Conservation (phyloP, 2,113 vertebrate genomes). For the Chloropsis cyanopogon region DNA sequence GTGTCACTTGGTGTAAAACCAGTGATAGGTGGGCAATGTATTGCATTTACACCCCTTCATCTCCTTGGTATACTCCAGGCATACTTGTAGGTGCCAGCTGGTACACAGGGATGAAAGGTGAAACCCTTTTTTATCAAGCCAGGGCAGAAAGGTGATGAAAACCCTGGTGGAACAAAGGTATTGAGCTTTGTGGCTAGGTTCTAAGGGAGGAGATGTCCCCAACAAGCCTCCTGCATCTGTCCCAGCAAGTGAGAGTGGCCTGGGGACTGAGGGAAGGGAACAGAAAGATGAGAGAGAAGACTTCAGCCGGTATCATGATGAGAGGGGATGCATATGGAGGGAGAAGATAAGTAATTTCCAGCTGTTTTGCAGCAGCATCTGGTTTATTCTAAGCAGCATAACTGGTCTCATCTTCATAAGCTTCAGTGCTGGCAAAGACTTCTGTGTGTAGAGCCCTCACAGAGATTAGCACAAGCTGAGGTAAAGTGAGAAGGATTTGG, state of each 20-base stretch:
- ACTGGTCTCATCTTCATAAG: background rate
- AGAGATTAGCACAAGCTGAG: background rate
- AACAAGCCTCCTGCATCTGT: background rate
- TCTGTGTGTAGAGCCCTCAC: background rate
- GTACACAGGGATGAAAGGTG: background rate
- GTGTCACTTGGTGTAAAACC: background rate
- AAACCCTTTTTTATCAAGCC: background rate
- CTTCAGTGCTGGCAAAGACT: background rate
- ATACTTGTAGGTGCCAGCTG: background rate
- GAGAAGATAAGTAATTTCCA: background rate
- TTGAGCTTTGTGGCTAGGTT: background rate
- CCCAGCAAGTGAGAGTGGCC: background rate
- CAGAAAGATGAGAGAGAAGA: background rate
- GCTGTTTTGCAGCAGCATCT: background rate
- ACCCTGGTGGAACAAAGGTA: background rate
- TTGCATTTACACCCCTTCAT: background rate
- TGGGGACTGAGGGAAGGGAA: background rate
- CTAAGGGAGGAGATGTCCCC: background rate
- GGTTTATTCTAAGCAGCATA: background rate
- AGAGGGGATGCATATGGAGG: background rate
- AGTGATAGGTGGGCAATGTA: background rate
- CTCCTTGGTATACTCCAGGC: background rate
- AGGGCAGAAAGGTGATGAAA: background rate
- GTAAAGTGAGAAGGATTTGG: conserved; percentile 25
- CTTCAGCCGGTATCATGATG: background rate